Evolutionary conservation across 2,113 vertebrate species (phyloP).

Genomic region (Neoarius graeffei): DNA sequence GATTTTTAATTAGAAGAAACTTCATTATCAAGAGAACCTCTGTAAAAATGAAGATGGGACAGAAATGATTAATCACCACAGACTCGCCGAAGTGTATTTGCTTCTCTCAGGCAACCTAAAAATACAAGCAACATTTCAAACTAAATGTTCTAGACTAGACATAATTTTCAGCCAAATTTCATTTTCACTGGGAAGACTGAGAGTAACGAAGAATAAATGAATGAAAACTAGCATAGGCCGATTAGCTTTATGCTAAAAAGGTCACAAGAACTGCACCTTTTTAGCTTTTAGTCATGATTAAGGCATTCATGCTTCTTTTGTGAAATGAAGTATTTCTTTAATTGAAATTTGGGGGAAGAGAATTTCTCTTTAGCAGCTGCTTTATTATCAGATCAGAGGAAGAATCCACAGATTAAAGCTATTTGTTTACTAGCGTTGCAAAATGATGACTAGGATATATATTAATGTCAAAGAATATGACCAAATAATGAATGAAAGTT

Average conservation of each 20-base stretch:
- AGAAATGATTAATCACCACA: conserved; percentile 42
- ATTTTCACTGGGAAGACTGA: background rate
- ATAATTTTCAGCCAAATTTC: background rate
- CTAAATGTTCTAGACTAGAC: background rate
- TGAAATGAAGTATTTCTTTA: background rate
- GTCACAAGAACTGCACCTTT: background rate
- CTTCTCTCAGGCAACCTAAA: conserved; percentile 19
- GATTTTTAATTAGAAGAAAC: conserved; percentile 27
- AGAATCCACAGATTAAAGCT: background rate
- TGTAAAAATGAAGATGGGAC: background rate
- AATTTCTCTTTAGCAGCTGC: no score
- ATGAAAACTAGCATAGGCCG: background rate
- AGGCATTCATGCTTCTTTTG: background rate
- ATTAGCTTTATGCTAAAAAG: conserved; percentile 4
- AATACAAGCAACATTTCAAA: conserved; percentile 18
- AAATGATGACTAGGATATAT: background rate
- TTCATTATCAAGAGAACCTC: conserved; percentile 24
- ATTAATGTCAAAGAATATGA: background rate
- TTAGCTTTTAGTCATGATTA: background rate
- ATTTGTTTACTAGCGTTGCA: background rate
- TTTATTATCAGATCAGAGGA: background rate
- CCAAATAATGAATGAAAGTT: background rate
- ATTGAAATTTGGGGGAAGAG: background rate
- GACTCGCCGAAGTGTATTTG: conserved; percentile 16
- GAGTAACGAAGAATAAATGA: background rate